Evolutionary conservation across 1,140 invertebrate genomes (phyloP), one percentile per base, ranked within the genome.

Genomic region (Trissolcus basalis): DNA sequence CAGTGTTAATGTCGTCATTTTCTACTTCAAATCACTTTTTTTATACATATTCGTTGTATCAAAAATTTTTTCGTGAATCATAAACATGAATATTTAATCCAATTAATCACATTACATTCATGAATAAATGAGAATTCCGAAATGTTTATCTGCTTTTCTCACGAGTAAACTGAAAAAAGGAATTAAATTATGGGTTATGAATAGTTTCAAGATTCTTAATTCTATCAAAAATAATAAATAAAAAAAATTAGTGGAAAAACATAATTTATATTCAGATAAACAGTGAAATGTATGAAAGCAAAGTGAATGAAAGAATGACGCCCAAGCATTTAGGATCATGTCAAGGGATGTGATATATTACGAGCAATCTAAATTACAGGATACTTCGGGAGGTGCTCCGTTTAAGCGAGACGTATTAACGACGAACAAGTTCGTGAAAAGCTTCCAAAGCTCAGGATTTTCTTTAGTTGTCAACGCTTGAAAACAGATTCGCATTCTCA

Each of bases 341-440:
- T 77, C 74, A 74, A 54, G 69, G 47, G 36, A 69, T 39, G 72
- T 81, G 81, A 81, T 80, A 76, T 81, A 81, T 83, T 73, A 71
- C 59, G 56, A 54, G 80, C 75, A 80, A 82, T 82, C 80, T 81
- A 80, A 82, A 83, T 83, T 80, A 80, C 81, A 61, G 72, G 73
- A 78, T 74, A 73, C 67, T 72, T 72, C 68, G 39, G 63, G 39
- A 69, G 71, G 67, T 61, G 63, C 58, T 75, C 71, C 43, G 54
- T 79, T 79, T 76, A 79, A 74, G 76, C 56, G 65, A 73, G 69
- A 67, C 64, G 70, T 61, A 73, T 78, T 72, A 77, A 77, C 61
- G 63, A 64, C 8, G 54, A 70, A 72, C 67, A 70, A 60, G 65
- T 73, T 70, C 55, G 65, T 67, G 69, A 72, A 73, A 73, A 73